Evolutionary conservation across 2,888 invertebrate species (phyloP), one percentile per base, ranked within the genome.

Genomic region (Tetragonula carbonaria): DNA sequence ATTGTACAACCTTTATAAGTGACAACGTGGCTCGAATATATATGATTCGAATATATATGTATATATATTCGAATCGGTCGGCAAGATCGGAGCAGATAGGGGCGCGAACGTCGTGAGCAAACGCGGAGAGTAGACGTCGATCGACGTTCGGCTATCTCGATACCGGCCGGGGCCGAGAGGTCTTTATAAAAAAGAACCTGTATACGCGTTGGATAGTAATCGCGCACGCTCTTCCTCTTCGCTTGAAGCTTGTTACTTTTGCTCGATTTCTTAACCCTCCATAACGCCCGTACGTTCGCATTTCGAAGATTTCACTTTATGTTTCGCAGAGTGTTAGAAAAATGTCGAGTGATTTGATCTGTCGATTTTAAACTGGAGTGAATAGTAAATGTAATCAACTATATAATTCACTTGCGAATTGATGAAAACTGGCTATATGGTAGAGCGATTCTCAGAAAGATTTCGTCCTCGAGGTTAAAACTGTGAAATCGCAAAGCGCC

Each of bases 21-120:
- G 86, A 85, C 86, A 82, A 86, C 78, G 76, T 62, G 57, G 55
- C 81, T 81, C 78, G 68, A 23, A 28, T 28, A 28, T 28, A 28
- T 28, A 28, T 28, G 23, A 23, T 23, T 23, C 23, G 23, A 23
- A 28, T 28, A 28, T 28, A 28, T 28, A 28, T 2, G 28, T 28
- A 28, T 45, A 79, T 65, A 38, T 33, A 6, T 73, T 53, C 21
- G 59, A 21, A 28, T 23, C 45, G 18, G 28, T 38, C 63, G 57
- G n/a, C 18, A 18, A 78, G 74, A 78, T 81, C 74, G 38, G 1
- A 3, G 53, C 4, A 18, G 86, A 86, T 86, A 75, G 16, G 33
- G n/a, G 18, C 57, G 51, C 11, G 16, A 67, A 67, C 59, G 72
- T 59, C 66, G 8, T 28, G n/a, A 50, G 50, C 38, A n/a, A 65